Conservation (phyloP, 1,140 invertebrate species). For the Drosophila ironensis region DNA sequence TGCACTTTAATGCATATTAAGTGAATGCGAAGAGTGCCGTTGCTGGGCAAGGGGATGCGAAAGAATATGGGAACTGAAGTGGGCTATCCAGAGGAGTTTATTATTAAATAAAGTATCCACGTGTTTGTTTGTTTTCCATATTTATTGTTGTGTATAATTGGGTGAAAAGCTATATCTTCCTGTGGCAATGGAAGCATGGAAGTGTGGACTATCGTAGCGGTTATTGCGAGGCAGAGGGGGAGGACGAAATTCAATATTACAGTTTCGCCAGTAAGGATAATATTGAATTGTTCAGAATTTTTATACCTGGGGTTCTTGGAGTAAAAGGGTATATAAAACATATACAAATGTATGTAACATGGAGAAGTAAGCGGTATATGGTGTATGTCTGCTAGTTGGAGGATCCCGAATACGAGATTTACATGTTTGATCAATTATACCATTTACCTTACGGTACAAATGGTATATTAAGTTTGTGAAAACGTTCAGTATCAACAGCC, state of each 20-base stretch:
- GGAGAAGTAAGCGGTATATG: no score
- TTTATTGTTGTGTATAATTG: constrained; percentile 80
- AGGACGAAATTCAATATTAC: constrained; percentile 66
- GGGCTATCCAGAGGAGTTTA: constrained; percentile 49
- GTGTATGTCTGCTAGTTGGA: no score
- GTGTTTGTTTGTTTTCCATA: constrained; percentile 72
- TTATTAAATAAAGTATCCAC: constrained; percentile 75
- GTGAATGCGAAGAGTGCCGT: constrained; percentile 39
- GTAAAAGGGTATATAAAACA: no score
- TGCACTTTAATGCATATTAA: constrained; percentile 80
- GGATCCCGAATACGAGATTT: no score
- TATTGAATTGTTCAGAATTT: constrained; percentile 74
- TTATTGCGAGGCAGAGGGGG: neutral
- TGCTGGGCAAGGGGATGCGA: neutral
- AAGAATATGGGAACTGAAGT: neutral
- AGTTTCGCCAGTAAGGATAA: constrained; percentile 72
- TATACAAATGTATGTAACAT: no score
- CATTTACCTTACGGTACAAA: no score
- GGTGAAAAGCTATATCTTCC: constrained; percentile 77
- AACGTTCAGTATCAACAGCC: no score
- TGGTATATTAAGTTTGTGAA: no score
- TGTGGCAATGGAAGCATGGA: constrained; percentile 48
- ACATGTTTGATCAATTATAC: no score
- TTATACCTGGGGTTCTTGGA: no score
- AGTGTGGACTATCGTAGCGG: neutral